A percentile compares a stretch with the other conserved stretches of the same genome.
Conservation (phyloP, 2,797 vertebrate species). For the Crocidura indochinensis region DNA sequence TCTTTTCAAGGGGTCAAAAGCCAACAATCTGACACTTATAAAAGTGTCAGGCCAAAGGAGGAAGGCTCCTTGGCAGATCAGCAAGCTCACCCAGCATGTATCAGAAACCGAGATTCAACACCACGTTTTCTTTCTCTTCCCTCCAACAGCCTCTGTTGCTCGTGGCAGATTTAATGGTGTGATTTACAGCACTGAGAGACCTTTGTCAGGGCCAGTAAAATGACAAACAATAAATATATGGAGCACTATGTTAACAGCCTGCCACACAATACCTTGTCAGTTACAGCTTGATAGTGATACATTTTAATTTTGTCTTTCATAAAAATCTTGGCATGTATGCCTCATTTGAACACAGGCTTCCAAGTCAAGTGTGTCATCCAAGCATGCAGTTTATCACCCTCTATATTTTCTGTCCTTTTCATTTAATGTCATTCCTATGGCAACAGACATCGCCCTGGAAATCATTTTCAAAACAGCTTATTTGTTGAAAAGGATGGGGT, state of each 20-base stretch:
- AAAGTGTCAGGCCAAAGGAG: constrained; percentile 90
- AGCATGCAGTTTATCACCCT: constrained; percentile 93
- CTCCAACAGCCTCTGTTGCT: constrained; percentile 91
- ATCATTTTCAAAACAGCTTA: constrained; percentile 95
- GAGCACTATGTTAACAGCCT: constrained; percentile 91
- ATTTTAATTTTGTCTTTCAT: constrained; percentile 95
- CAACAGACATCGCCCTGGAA: constrained; percentile 94
- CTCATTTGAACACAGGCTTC: constrained; percentile 91
- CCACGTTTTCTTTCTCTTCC: constrained; percentile 84
- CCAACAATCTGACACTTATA: constrained; percentile 89
- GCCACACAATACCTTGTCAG: constrained; percentile 93
- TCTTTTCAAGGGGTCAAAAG: constrained; percentile 86
- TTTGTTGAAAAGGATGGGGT: constrained; percentile 91
- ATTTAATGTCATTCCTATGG: constrained; percentile 95
- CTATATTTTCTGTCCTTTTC: constrained; percentile 95
- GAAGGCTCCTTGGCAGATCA: constrained; percentile 92
- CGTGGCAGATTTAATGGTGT: constrained; percentile 94
- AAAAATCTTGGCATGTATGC: constrained; percentile 91
- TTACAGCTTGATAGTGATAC: constrained; percentile 93
- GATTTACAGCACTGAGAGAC: constrained; percentile 93
- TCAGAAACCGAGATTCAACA: constrained; percentile 92
- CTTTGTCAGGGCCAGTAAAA: constrained; percentile 94
- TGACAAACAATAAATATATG: constrained; percentile 96
- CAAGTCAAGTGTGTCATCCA: constrained; percentile 93
- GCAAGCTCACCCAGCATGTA: constrained; percentile 89